Evolutionary conservation across 2,797 vertebrate species (phyloP), one percentile per base, ranked within the genome.

Genomic region (Sarcoramphus papa): DNA sequence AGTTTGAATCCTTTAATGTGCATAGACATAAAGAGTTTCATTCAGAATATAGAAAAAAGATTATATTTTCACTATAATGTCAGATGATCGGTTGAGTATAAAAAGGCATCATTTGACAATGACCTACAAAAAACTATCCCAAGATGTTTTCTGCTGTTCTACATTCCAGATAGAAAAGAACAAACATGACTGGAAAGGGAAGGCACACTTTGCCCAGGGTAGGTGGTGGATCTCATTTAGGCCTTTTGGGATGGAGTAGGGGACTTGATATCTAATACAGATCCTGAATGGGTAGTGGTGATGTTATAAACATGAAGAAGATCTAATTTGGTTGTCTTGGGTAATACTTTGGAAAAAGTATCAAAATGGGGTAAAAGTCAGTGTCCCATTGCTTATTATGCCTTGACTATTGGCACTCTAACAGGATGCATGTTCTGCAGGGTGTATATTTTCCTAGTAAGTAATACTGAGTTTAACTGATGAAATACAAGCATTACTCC

Each of bases 181-280:
- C 20, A 47, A 43, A 8, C 0, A 1, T 28, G 35, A 68, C 47
- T 59, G 77, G 25, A 68, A 78, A 54, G 40, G 25, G n/a, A 41
- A 76, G 48, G 24, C 50, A 33, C 11, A 2, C 21, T 20, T 76
- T 0, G 1, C 21, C 28, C 28, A n/a, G 25, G 10, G 14, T 24
- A 24, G 18, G 21, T 37, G 10, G 13, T 62, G 33, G 28, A 57
- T 78, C 24, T 77, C 41, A 14, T 31, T 68, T 57, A 63, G 33
- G 12, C 10, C 13, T 51, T 68, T 37, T 53, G n/a, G 28, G 35
- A 30, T 54, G 56, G 31, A 92, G 6, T 20, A n/a, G 28, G 35
- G 33, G 45, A 40, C 35, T 40, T 65, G 27, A 35, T 54, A 74
- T 31, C 35, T 57, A 59, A 19, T 51, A 59, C 21, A 47, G 17